Base-by-base conservation (phyloP, 2,797 vertebrate species). In the Sternotherus odoratus region DNA sequence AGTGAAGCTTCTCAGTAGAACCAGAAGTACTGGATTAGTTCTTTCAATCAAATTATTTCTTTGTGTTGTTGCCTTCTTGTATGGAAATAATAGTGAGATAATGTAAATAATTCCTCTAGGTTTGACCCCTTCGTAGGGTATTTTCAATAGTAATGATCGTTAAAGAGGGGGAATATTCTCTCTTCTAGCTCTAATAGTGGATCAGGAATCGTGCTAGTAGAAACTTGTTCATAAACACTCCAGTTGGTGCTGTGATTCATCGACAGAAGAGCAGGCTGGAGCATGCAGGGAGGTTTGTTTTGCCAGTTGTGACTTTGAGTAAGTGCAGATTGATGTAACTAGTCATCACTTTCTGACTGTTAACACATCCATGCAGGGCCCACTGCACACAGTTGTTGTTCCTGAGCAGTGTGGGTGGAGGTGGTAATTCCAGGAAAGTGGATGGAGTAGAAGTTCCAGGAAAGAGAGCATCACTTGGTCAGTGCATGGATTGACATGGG, bases 251-350 rank as follows among this genome's bases (percentile, higher is more conserved):
- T 82, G n/a, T 95, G 95, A 94, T 94, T 95, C 94, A 96, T 94
- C 94, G 83, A 85, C 92, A 83, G 83, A n/a, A 86, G 43, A 94
- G 83, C 91, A 0, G 83, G 94, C 88, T 95, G 79, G 57, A 91
- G 77, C 95, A 94, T 4, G 92, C 85, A 92, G 86, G 43, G 89
- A 91, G 36, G 50, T 87, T 96, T 96, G 93, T 94, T 93, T 96
- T 96, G 91, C 89, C 95, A 96, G 94, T 88, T 97, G 94, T 92
- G 94, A 87, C 56, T 77, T 91, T 89, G 85, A 95, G 95, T 96
- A 97, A 96, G 97, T 91, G 92, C 95, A 96, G 91, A 82, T 94
- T 88, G 94, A 89, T 85, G 92, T 23, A 95, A 60, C 82, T 78
- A 94, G 92, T 92, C 95, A 92, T 89, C 94, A 90, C 84, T 90